Conservation (phyloP, 2,797 vertebrate species). For the Hafferia zeledoni region DNA sequence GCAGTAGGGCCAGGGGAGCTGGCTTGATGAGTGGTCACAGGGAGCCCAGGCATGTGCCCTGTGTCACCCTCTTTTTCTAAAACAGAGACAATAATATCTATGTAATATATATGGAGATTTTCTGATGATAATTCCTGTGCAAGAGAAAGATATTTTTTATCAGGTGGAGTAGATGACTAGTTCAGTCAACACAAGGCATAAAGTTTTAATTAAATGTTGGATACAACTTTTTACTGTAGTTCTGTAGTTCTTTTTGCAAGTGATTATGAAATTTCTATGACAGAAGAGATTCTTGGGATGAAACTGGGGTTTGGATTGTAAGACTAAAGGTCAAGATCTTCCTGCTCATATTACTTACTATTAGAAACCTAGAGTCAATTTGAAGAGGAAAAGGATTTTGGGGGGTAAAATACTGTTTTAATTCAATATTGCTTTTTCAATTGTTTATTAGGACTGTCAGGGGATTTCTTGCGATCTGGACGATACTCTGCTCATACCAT, state of each 20-base stretch:
- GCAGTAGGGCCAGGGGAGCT: background rate
- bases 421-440: background rate
- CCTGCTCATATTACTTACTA: background rate
- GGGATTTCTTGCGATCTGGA: slow-evolving; percentile 90
- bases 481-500: slow-evolving; percentile 87
- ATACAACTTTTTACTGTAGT: background rate
- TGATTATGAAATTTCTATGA: background rate
- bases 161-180: background rate
- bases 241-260: background rate
- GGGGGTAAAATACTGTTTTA: background rate
- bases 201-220: background rate
- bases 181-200: background rate
- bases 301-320: background rate
- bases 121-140: background rate
- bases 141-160: background rate
- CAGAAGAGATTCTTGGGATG: background rate
- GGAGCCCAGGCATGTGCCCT: background rate
- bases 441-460: slow-evolving; percentile 73
- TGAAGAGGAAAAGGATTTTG: background rate
- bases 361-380: background rate
- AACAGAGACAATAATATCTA: background rate
- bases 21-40: fast-evolving
- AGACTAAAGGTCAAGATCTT: background rate
- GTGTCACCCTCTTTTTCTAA: background rate
- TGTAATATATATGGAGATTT: background rate